A percentile compares a stretch with the other conserved stretches of the same genome.
Conservation (phyloP, 2,888 invertebrate genomes). For the Brachylomia viminalis region DNA sequence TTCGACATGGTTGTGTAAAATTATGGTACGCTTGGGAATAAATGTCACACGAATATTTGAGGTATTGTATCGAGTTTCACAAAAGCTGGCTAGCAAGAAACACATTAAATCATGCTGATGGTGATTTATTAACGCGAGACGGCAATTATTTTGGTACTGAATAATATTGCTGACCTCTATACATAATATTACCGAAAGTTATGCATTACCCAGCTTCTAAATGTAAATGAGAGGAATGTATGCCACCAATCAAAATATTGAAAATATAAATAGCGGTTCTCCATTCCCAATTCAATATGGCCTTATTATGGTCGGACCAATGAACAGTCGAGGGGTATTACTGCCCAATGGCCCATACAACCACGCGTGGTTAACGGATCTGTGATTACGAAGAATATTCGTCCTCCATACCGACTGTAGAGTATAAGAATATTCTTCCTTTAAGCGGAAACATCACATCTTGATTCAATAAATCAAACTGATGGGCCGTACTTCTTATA, state of each 20-base stretch:
- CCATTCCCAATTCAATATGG: neutral
- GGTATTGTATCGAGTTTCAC: neutral
- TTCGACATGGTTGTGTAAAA: neutral
- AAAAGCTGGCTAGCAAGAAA: neutral
- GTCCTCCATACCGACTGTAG: neutral
- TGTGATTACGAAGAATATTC: constrained; percentile 20
- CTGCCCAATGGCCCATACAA: neutral
- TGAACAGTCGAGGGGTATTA: neutral
- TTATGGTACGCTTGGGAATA: constrained; percentile 6
- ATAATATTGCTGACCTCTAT: constrained; percentile 33
- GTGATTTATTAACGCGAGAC: constrained; percentile 22
- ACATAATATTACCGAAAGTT: constrained; percentile 42
- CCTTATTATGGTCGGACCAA: neutral
- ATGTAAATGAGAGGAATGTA: constrained; percentile 26
- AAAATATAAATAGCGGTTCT: constrained; percentile 1
- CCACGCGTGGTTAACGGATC: neutral
- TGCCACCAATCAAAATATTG: constrained; percentile 34
- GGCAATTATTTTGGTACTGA: constrained; percentile 23
- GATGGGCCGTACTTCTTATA: neutral
- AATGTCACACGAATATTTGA: neutral
- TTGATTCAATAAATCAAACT: constrained; percentile 13
- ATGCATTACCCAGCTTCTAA: constrained; percentile 27
- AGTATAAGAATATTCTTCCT: neutral
- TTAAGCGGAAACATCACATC: neutral
- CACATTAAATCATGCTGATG: constrained; percentile 18